Conservation (phyloP, 1,140 invertebrate genomes). For the Ostrea denselamellosa region DNA sequence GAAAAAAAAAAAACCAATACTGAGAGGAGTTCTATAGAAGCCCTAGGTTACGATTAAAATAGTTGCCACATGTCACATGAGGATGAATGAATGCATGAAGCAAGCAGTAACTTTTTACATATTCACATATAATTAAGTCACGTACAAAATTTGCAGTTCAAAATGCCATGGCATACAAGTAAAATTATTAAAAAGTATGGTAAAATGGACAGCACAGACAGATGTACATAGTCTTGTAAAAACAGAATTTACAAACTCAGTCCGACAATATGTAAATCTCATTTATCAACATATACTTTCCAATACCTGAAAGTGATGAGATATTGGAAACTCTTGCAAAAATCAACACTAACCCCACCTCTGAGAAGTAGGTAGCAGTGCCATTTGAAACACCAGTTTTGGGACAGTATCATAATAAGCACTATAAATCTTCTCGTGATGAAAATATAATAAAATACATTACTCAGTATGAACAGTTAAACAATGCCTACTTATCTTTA, state of each 20-base stretch:
- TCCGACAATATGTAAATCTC: no score
- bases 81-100: not conserved
- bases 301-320: not conserved
- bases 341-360: not conserved
- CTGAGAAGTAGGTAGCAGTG: not conserved
- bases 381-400: no score
- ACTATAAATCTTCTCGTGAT: no score
- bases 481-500: conserved; percentile 8
- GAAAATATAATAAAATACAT: no score
- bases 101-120: conserved; percentile 1
- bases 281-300: not conserved
- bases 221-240: not conserved
- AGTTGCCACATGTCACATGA: conserved; percentile 19
- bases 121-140: not conserved
- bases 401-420: no score
- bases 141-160: not conserved
- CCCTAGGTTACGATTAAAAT: conserved; percentile 11
- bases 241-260: not conserved
- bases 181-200: not conserved
- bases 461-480: not conserved
- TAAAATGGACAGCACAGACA: not conserved
- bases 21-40: conserved; percentile 9
- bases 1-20: not conserved
- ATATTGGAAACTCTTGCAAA: not conserved
- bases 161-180: conserved; percentile 5